Percentiles rank a stretch among this genome's conserved stretches.
Conservation (phyloP, 2,888 invertebrate genomes). For the Nycteola revayana region DNA sequence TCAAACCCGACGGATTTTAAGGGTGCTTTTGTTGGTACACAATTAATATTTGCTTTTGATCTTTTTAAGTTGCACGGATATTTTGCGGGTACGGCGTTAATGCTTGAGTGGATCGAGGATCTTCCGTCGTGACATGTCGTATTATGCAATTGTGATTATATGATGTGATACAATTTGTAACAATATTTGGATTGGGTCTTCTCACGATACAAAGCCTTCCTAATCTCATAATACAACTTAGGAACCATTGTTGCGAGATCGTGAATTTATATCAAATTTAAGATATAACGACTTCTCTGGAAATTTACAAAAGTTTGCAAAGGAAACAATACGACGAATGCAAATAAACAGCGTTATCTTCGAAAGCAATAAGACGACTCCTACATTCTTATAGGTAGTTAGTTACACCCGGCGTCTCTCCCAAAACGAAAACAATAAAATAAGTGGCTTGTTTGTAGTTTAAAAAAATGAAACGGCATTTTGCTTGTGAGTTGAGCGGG, state of each 20-base stretch:
- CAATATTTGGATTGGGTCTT: slow-evolving; percentile 2
- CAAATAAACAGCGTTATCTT: no score
- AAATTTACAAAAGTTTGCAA: no score
- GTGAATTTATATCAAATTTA: no score
- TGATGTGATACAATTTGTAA: slow-evolving; percentile 26
- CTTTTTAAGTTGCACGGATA: slow-evolving; percentile 65
- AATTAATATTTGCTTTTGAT: slow-evolving; percentile 74
- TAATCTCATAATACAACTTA: no score
- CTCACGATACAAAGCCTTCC: no score
- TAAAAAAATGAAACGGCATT: slow-evolving; percentile 42
- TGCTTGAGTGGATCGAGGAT: slow-evolving; percentile 46
- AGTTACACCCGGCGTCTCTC: slow-evolving; percentile 14
- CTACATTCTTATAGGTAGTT: neutral
- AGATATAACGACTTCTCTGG: no score
- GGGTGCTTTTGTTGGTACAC: slow-evolving; percentile 64
- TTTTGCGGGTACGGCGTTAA: slow-evolving; percentile 49
- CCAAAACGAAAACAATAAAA: slow-evolving; percentile 32
- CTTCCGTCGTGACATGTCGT: slow-evolving; percentile 38
- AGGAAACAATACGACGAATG: no score
- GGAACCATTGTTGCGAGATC: no score
- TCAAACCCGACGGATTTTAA: slow-evolving; percentile 61
- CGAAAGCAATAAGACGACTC: no score
- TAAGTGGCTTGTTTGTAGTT: slow-evolving; percentile 38
- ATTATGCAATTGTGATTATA: slow-evolving; percentile 34
- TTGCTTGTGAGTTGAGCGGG: slow-evolving; percentile 41